Conservation (phyloP, 2,797 vertebrate genomes). For the Rhadinocentrus ornatus region DNA sequence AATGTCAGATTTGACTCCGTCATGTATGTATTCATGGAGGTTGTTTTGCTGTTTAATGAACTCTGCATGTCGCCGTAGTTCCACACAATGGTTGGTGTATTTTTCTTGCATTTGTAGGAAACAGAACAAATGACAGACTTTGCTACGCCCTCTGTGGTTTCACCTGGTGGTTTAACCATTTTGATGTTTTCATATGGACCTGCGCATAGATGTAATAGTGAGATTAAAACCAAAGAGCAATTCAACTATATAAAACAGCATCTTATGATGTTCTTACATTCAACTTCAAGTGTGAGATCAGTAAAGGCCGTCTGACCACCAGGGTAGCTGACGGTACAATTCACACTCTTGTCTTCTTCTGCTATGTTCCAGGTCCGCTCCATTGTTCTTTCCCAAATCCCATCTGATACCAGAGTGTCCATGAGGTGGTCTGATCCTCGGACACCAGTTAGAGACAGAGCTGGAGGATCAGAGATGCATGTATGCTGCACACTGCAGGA, state of each 20-base stretch:
- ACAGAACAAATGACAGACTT: slow-evolving; percentile 63
- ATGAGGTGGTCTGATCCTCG: background rate
- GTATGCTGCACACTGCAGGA: slow-evolving; percentile 62
- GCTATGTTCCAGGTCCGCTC: slow-evolving; percentile 41
- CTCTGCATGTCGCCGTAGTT: slow-evolving; percentile 66
- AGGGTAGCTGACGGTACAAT: slow-evolving; percentile 52
- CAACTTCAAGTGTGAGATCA: slow-evolving; percentile 50
- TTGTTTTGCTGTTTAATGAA: background rate
- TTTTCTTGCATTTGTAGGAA: slow-evolving; percentile 60
- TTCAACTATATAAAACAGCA: background rate
- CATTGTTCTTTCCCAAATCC: slow-evolving; percentile 61
- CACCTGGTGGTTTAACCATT: slow-evolving; percentile 47
- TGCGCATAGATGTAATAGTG: slow-evolving; percentile 21
- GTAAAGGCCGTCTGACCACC: slow-evolving; percentile 49
- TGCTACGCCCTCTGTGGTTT: slow-evolving; percentile 60
- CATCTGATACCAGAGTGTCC: slow-evolving; percentile 42
- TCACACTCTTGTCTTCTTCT: slow-evolving; percentile 50
- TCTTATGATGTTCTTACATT: slow-evolving; percentile 61
- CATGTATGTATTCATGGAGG: background rate
- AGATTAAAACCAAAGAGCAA: background rate
- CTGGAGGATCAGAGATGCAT: slow-evolving; percentile 55
- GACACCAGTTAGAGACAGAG: slow-evolving; percentile 34
- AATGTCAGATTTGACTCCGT: slow-evolving; percentile 63
- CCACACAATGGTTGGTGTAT: slow-evolving; percentile 59
- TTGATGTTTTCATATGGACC: slow-evolving; percentile 58